phyloP scores from a whole-genome alignment of 1,140 invertebrate species.

The Lasaia peninsularis region DNA sequence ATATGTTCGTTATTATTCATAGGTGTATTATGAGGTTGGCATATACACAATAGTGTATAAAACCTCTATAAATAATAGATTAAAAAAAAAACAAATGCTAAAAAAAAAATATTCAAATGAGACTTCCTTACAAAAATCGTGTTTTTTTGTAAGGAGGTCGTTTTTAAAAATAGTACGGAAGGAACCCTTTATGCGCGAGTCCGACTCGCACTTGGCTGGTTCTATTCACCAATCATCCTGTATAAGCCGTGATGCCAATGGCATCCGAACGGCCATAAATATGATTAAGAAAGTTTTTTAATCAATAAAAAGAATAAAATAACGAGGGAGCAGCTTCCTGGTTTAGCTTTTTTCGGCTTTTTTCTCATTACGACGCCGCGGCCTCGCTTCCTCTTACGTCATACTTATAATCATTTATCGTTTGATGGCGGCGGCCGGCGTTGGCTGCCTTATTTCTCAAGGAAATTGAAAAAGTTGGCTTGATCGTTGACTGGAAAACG shows the following conservation, averaged over 20 bases:
- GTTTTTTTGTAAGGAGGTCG: too few relatives aligned
- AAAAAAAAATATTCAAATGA: too few relatives aligned
- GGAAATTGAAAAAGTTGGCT: conserved; percentile 69
- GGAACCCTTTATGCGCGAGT: too few relatives aligned
- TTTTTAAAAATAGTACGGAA: too few relatives aligned
- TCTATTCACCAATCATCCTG: neutral
- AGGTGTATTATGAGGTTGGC: too few relatives aligned
- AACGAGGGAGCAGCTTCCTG: conserved; percentile 29
- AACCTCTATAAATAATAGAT: too few relatives aligned
- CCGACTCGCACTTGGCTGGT: too few relatives aligned
- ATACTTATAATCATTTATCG: conserved; percentile 61
- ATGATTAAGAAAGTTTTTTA: conserved; percentile 70
- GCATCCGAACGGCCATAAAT: neutral
- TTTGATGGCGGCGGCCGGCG: conserved; percentile 52
- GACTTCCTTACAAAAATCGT: too few relatives aligned
- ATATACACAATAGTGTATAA: too few relatives aligned
- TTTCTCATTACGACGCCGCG: conserved; percentile 47
- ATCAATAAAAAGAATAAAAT: conserved; percentile 61
- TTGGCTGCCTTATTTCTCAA: conserved; percentile 24
- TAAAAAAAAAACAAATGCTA: too few relatives aligned
- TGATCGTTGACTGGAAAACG: conserved; percentile 33
- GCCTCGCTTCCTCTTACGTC: conserved; percentile 44
- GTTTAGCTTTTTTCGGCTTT: conserved; percentile 45
- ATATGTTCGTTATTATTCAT: too few relatives aligned
- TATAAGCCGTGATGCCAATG: neutral